Evolutionary conservation across 2,888 invertebrate species (phyloP), one percentile per base, ranked within the genome.

Genomic region (Altica lythri): DNA sequence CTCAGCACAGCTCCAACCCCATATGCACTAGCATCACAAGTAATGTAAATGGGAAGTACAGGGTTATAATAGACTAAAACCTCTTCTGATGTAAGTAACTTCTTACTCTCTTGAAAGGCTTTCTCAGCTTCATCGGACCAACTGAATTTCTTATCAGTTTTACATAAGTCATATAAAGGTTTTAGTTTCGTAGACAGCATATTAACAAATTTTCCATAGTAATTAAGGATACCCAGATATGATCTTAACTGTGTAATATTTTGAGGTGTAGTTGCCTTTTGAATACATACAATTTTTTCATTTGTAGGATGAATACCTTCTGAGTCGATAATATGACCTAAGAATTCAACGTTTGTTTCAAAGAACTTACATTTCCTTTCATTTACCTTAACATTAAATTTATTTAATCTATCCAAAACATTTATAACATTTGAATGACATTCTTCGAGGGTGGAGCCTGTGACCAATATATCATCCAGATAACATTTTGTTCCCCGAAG

Each of bases 151-250:
- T n/a, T n/a, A 16, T 12, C 18, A 18, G 18, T 13, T 22, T 53
- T 45, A 35, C 40, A 43, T 37, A 56, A 48, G 43, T 59, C 34
- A 51, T 53, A 59, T n/a, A 59, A 34, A 5, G 48, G 54, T 17
- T 56, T 46, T 8, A 55, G 35, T 49, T 46, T 44, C 2, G 52
- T 13, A 1, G 59, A 53, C 12, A 54, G 19, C 53, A 54, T 61
- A 2, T 35, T 53, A 14, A 61, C 38, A 34, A 61, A 59, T 46
- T 56, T 61, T n/a, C 42, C 30, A 43, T 57, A 57, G 18, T 54
- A 57, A 55, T 59, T 61, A 4, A 61, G 19, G n/a, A 57, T 32
- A 12, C 55, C 57, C 16, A 59, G 35, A 42, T 38, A 59, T 25
- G 56, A 56, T 40, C 50, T 47, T 30, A 60, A 35, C 38, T 58